Evolutionary conservation across 2,113 vertebrate species (phyloP).

Genomic region (Dolichotis patagonum): DNA sequence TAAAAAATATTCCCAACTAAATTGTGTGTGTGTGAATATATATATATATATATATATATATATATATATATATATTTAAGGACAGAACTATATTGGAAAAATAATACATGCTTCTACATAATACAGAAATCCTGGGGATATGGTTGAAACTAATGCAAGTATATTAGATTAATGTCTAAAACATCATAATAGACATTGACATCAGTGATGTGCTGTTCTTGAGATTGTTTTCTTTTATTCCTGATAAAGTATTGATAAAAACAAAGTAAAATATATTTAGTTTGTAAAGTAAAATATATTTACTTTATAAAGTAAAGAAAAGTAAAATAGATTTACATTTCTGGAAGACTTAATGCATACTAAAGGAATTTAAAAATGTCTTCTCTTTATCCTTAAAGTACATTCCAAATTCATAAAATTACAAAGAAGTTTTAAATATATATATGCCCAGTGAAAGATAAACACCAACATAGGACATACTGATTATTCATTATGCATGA

Average conservation of each 20-base stretch:
- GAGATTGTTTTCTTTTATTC: constrained; percentile 2
- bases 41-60: not conserved
- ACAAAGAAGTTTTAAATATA: not conserved
- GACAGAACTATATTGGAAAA: not conserved
- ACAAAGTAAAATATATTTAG: constrained; percentile 8
- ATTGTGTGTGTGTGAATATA: too few relatives aligned
- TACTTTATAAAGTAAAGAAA: too few relatives aligned
- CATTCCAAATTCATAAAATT: constrained; percentile 25
- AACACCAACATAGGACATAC: not conserved
- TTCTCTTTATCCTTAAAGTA: not conserved
- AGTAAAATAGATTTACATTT: constrained; percentile 29
- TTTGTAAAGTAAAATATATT: too few relatives aligned
- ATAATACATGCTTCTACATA: not conserved
- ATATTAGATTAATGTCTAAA: not conserved
- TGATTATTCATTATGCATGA: not conserved
- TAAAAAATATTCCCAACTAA: constrained; percentile 8
- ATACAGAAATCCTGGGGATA: not conserved
- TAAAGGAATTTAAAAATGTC: not conserved
- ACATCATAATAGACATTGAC: not conserved
- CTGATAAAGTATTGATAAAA: constrained; percentile 16
- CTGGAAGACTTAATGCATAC: not conserved
- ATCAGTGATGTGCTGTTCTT: constrained; percentile 6
- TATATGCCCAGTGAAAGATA: not conserved
- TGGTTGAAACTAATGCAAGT: not conserved
- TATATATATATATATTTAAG: not conserved